These are phyloP conservation scores for Idaea straminata DNA, from an alignment of 2,888 invertebrate species.

Conservation along the genomic window DNA sequence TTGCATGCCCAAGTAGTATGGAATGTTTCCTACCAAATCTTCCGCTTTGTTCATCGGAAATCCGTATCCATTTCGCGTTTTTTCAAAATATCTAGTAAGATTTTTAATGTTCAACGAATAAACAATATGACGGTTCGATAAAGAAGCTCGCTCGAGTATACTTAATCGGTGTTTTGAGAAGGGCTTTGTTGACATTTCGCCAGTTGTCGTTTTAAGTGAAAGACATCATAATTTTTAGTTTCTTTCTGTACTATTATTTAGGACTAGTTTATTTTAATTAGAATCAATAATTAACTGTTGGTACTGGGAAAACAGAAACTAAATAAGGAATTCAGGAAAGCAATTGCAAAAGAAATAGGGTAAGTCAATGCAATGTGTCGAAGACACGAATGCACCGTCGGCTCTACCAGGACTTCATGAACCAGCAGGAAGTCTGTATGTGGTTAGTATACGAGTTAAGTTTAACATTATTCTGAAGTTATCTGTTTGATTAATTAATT, in stretches of 20 bases:
- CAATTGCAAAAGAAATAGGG: no score
- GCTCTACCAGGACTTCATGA: background rate
- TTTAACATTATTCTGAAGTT: background rate
- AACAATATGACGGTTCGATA: background rate
- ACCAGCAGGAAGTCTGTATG: background rate
- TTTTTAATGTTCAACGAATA: background rate
- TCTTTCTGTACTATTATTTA: background rate
- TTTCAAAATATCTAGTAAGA: background rate
- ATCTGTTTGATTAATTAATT: background rate
- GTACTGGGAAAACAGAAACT: background rate
- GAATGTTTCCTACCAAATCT: background rate
- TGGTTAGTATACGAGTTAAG: background rate
- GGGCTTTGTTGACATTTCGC: background rate
- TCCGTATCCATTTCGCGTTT: conserved; percentile 13
- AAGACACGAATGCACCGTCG: background rate
- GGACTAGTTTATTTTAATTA: no score
- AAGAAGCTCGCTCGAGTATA: background rate
- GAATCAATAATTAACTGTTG: background rate
- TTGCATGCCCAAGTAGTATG: background rate
- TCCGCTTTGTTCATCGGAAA: conserved; percentile 27
- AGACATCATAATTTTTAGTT: background rate
- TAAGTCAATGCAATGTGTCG: background rate
- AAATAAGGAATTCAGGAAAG: no score
- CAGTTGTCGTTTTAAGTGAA: background rate
- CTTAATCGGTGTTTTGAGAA: background rate